A percentile compares a stretch with the other conserved stretches of the same genome.
Conservation (phyloP, 2,888 invertebrate genomes). For the Oxyscelio sp. region DNA sequence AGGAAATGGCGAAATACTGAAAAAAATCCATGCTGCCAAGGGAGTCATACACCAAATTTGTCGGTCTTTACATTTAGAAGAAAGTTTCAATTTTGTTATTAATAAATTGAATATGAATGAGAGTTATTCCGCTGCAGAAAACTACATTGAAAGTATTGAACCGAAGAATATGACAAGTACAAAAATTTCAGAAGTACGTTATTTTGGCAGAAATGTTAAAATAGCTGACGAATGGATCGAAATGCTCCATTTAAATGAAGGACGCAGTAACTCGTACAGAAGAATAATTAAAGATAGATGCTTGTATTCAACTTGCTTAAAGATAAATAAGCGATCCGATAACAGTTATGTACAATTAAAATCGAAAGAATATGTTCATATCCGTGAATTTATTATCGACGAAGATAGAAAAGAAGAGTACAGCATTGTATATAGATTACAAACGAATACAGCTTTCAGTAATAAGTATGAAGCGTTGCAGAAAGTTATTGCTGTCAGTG, state of each 20-base stretch:
- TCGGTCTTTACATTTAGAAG: background rate
- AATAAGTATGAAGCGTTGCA: background rate
- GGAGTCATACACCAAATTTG: background rate
- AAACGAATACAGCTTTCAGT: background rate
- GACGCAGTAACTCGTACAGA: background rate
- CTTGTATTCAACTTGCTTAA: constrained; percentile 9
- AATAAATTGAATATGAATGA: background rate
- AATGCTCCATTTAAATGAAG: background rate
- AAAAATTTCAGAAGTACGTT: background rate
- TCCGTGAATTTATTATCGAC: background rate
- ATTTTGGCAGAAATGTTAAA: background rate
- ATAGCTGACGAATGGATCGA: background rate
- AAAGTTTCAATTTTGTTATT: background rate
- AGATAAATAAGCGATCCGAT: constrained; percentile 3
- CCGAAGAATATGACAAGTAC: background rate
- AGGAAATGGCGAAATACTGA: constrained; percentile 7
- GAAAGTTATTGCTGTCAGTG: too few species aligned
- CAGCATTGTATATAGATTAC: background rate
- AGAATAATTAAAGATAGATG: constrained; percentile 9
- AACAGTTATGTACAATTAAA: background rate
- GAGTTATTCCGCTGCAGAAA: background rate
- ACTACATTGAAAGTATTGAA: background rate
- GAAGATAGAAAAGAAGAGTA: background rate
- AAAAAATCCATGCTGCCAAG: constrained; percentile 1
- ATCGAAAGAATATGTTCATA: background rate